Base-by-base conservation (phyloP, 2,113 vertebrate species). In the Urocynchramus pylzowi region DNA sequence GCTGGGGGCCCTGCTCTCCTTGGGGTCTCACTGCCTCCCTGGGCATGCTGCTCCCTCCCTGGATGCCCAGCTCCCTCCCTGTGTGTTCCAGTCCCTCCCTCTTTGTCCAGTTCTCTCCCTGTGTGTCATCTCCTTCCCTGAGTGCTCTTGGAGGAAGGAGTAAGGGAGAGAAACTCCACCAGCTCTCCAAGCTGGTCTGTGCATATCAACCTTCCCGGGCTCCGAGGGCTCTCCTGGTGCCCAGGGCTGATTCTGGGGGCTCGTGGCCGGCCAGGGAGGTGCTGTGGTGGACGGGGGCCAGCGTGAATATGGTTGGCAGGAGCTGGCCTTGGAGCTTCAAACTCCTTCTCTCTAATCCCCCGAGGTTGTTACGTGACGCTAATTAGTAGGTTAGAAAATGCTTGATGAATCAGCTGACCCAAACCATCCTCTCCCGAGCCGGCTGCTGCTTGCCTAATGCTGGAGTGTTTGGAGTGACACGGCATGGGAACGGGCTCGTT, bases 401-500 rank as follows among this genome's bases (percentile, higher is more conserved):
- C 85, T 52, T 31, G 91, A 42, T 87, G 87, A 87, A 71, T 93
- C 91, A 80, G 95, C 70, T 82, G 95, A 90, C 87, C 92, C 39
- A 64, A 90, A 83, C 65, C 37, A 10, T 54, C 93, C 53, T 73
- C 65, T 88, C 73, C 47, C 1, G 3, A 73, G 90, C 81, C 6
- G 42, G 75, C 90, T 39, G 37, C 12, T 22, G 89, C 54, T 83
- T 93, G 84, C 87, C 86, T 60, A n/a, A 54, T 23, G 41, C 93
- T 41, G 15, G 6, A 39, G 80, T 10, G 71, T 67, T 89, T 10
- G 22, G 84, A 89, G 90, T 3, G 5, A 2, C 80, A 42, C 12
- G 49, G 73, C 92, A 18, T 91, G 95, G 94, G 96, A 95, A 86
- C 17, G 37, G 70, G 77, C 90, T 91, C 37, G 21, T 91, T 54